Percentiles rank a stretch among this genome's conserved stretches.
phyloP scores from a whole-genome alignment of 2,113 vertebrate species.

The Bombycilla garrulus region DNA sequence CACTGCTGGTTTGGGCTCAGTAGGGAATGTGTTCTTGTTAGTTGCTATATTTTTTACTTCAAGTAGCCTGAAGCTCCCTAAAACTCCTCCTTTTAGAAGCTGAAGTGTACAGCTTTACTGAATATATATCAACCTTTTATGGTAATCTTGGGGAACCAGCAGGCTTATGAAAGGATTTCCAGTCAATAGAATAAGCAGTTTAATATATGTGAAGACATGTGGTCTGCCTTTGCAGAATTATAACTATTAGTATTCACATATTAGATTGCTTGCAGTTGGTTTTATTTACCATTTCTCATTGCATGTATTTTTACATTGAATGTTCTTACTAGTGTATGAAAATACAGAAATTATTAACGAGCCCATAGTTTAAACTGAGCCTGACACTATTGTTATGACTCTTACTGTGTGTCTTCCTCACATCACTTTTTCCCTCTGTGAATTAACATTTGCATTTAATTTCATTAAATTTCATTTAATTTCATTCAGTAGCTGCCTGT shows the following conservation, averaged over 20 bases:
- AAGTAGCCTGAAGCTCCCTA: neutral
- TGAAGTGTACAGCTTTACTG: neutral
- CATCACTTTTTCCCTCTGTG: neutral
- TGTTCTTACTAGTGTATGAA: conserved; percentile 15
- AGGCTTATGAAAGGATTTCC: conserved; percentile 9
- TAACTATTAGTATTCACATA: neutral
- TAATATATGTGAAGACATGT: conserved; percentile 24
- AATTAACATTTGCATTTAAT: conserved; percentile 1
- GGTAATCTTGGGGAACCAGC: neutral
- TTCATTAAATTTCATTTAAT: neutral
- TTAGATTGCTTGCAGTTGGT: neutral
- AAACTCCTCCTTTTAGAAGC: neutral
- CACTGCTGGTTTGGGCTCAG: neutral
- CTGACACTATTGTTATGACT: neutral
- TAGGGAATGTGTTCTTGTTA: neutral
- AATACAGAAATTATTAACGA: neutral
- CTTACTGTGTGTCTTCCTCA: neutral
- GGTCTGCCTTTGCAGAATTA: neutral
- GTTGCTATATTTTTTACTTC: neutral
- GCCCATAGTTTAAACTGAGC: neutral
- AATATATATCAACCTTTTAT: neutral
- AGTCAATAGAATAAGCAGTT: conserved; percentile 12
- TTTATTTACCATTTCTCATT: conserved; percentile 1
- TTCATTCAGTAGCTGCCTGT: neutral
- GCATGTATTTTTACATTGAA: neutral